Percentiles rank a stretch among this genome's conserved stretches.
Conservation (phyloP, 1,140 invertebrate genomes). For the Cherax destructor region DNA sequence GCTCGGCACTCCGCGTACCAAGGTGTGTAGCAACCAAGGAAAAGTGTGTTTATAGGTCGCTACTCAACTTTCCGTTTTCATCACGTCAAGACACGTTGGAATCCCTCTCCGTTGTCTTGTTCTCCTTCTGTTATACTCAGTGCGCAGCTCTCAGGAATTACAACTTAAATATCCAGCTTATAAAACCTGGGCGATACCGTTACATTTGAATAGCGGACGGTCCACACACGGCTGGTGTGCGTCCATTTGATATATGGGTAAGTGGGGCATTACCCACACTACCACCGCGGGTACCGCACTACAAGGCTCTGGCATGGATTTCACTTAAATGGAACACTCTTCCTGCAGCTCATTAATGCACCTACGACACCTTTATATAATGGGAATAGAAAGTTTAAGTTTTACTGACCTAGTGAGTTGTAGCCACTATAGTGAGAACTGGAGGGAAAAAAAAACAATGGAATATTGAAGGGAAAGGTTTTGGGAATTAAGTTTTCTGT, state of each 20-base stretch:
- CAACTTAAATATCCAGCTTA: too few species aligned
- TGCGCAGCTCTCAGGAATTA: too few species aligned
- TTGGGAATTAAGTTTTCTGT: too few species aligned
- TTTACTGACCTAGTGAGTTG: too few species aligned
- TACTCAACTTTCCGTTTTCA: constrained; percentile 50
- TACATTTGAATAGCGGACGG: background rate
- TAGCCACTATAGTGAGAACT: background rate
- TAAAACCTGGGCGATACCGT: background rate
- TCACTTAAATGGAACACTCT: background rate
- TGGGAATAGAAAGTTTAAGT: background rate
- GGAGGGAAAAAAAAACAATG: too few species aligned
- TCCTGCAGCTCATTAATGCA: background rate
- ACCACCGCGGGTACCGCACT: background rate
- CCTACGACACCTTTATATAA: background rate
- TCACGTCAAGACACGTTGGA: constrained; percentile 26
- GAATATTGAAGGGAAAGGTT: too few species aligned
- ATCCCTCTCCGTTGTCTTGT: background rate
- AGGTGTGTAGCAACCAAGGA: constrained; percentile 22
- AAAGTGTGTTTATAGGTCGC: constrained; percentile 42
- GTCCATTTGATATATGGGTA: background rate
- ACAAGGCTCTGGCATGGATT: background rate
- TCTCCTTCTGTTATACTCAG: too few species aligned
- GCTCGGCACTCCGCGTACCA: background rate
- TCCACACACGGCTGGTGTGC: background rate
- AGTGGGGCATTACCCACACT: background rate